Conservation (phyloP, 1,140 invertebrate species). For the Eubasilissa regina region DNA sequence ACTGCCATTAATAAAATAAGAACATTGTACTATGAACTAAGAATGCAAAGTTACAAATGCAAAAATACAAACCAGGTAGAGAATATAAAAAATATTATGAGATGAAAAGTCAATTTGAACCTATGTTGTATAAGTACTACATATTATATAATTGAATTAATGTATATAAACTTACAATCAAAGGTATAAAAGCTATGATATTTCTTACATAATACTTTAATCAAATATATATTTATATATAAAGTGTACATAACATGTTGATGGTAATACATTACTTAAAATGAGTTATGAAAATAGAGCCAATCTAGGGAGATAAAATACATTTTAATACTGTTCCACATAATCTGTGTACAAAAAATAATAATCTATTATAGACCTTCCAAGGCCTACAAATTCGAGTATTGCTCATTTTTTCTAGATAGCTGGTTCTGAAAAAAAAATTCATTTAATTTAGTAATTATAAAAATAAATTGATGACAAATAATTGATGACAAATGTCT, state of each 20-base stretch:
- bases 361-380: neutral
- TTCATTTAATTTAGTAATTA: neutral
- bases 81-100: too few relatives aligned
- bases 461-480: neutral
- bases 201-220: neutral
- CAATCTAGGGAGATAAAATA: neutral
- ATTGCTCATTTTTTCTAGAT: slow-evolving; percentile 7
- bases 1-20: too few relatives aligned
- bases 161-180: neutral
- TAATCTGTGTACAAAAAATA: neutral
- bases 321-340: neutral
- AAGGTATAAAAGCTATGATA: neutral
- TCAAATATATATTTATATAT: too few relatives aligned
- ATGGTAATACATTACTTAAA: neutral
- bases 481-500: neutral
- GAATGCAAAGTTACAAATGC: too few relatives aligned
- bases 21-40: too few relatives aligned
- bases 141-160: neutral
- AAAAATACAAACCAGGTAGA: too few relatives aligned
- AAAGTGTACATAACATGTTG: neutral
- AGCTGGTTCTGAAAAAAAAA: slow-evolving; percentile 18
- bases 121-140: neutral
- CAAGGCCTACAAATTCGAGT: neutral
- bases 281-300: neutral
- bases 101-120: too few relatives aligned